Conservation (phyloP, 2,797 vertebrate species). For the Limnodromus scolopaceus region DNA sequence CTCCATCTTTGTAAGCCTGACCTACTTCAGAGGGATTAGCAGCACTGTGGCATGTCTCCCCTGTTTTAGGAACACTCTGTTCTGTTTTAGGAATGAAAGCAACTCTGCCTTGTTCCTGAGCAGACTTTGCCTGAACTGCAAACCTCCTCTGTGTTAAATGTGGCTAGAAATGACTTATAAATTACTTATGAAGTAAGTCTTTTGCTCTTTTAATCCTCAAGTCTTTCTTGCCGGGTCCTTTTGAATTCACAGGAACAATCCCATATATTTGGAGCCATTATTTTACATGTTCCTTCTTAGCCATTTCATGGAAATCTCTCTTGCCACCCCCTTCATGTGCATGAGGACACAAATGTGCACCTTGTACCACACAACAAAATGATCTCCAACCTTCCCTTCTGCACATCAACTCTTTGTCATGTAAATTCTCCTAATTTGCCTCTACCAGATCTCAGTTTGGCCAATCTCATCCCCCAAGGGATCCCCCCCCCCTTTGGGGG, state of each 20-base stretch:
- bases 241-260: background rate
- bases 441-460: background rate
- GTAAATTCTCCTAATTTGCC: background rate
- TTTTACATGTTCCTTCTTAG: background rate
- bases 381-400: background rate
- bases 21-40: conserved; percentile 19
- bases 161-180: background rate
- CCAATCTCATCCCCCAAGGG: background rate
- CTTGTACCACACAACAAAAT: background rate
- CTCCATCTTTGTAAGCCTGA: background rate
- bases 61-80: background rate
- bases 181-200: background rate
- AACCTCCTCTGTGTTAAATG: background rate
- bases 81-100: background rate
- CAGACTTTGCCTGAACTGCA: background rate
- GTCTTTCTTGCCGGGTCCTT: background rate
- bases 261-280: background rate
- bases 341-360: background rate
- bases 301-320: background rate
- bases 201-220: background rate
- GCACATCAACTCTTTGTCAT: background rate
- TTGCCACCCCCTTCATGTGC: background rate
- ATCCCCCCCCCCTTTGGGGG: too few species aligned
- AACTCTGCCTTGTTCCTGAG: background rate
- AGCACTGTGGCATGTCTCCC: background rate